Evolutionary conservation across 2,888 invertebrate species (phyloP).

Genomic region (Thereva unica): DNA sequence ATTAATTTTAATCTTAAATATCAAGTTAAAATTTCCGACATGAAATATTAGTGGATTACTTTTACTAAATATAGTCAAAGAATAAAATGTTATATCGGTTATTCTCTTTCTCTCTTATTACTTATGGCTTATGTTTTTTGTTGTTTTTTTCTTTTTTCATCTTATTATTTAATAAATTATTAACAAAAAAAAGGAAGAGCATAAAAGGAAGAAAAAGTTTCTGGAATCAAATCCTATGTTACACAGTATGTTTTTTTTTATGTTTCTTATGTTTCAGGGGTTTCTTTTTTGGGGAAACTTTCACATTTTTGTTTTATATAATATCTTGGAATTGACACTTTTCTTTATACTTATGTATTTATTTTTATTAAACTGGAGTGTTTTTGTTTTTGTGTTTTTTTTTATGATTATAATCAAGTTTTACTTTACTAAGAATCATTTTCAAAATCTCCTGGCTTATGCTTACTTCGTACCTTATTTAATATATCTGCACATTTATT

Average conservation of each 20-base stretch:
- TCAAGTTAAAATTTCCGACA: background rate
- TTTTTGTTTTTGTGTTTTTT: too few relatives aligned
- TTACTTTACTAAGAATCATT: slow-evolving; percentile 19
- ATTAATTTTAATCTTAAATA: too few relatives aligned
- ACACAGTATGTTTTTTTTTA: background rate
- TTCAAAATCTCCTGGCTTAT: slow-evolving; percentile 49
- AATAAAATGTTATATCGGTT: slow-evolving; percentile 1
- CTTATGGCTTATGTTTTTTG: slow-evolving; percentile 10
- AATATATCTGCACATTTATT: slow-evolving; percentile 68
- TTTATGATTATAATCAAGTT: slow-evolving; percentile 1
- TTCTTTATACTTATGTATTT: background rate
- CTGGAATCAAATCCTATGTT: slow-evolving; percentile 8
- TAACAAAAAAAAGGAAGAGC: slow-evolving; percentile 8
- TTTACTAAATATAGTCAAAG: slow-evolving; percentile 8
- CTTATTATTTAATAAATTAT: background rate
- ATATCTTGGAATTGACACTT: slow-evolving; percentile 11
- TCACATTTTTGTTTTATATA: too few relatives aligned
- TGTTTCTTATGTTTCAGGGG: too few relatives aligned
- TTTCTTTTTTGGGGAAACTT: too few relatives aligned
- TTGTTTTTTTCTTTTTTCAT: background rate
- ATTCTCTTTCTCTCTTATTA: slow-evolving; percentile 1
- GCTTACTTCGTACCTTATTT: slow-evolving; percentile 60
- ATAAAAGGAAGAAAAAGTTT: slow-evolving; percentile 9
- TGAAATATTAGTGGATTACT: slow-evolving; percentile 2
- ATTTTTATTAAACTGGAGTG: too few relatives aligned